Base-by-base conservation (phyloP, 2,888 invertebrate genomes). In the Pardosa pseudoannulata region DNA sequence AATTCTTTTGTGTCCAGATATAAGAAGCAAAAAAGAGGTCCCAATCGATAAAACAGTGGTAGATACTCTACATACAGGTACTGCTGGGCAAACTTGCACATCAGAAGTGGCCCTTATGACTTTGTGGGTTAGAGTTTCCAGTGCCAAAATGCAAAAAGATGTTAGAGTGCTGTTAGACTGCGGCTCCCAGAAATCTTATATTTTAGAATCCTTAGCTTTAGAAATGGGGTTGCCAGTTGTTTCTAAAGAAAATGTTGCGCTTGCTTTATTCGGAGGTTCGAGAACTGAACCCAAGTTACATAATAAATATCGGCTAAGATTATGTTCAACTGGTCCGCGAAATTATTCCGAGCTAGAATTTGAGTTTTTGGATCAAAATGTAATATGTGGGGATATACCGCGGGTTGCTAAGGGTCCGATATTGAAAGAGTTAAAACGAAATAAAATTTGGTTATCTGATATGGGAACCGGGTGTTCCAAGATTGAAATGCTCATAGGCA, bases 401-500 rank as follows among this genome's bases (percentile, higher is more conserved):
- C 31, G 65, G 0, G n/a, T 75, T 11, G 28, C 62, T 23, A 75
- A 62, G n/a, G 39, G 41, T 23, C 36, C 64, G 13, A 39, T 75
- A 75, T 32, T 75, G 39, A 64, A 62, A 5, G 41, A 41, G 28
- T 39, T 75, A 23, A 75, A 75, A n/a, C 27, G 41, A 36, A 39
- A 75, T 23, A 19, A n/a, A 1, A 75, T 75, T 28, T 75, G 64
- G 41, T 13, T 75, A 6, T 64, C 28, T 7, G 46, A 76, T 32
- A 28, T 62, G 62, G 62, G 62, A 62, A 13, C 56, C 11, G 50
- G 28, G n/a, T 41, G 36, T 9, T 23, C 74, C 1, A 27, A 67
- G 13, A 31, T 78, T 5, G 78, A 68, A n/a, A 62, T 68, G n/a
- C 78, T 78, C 2, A 67, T 78, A 19, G 68, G 68, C 13, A 68